Percentiles rank a stretch among this genome's conserved stretches.
phyloP scores from a whole-genome alignment of 2,888 invertebrate genomes.

The Microctonus hyperodae region DNA sequence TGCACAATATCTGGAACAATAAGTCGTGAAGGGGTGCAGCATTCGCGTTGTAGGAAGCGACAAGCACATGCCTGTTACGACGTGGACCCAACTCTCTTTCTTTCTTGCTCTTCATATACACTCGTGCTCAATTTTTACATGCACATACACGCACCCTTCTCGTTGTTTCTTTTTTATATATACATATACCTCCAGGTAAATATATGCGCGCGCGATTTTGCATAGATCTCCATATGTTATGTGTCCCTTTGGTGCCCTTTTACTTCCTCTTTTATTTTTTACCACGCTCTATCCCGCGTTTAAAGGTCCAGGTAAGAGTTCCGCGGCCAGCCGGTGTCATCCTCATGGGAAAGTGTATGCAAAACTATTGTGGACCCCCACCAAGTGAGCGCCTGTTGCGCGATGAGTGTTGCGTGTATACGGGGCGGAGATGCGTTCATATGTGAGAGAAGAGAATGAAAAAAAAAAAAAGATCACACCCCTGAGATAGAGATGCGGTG shows the following conservation, averaged over 20 bases:
- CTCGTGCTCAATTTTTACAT: slow-evolving; percentile 17
- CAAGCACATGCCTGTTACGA: slow-evolving; percentile 16
- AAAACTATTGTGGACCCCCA: slow-evolving; percentile 61
- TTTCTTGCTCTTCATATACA: too few species aligned
- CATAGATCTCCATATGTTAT: slow-evolving; percentile 63
- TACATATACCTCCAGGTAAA: slow-evolving; percentile 49
- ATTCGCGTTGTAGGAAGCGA: slow-evolving; percentile 22
- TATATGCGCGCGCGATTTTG: slow-evolving; percentile 55
- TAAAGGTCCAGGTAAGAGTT: slow-evolving; percentile 59
- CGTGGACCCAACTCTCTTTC: slow-evolving; percentile 33
- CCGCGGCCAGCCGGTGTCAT: slow-evolving; percentile 60
- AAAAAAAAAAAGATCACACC: slow-evolving; percentile 58
- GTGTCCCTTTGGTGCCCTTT: slow-evolving; percentile 39
- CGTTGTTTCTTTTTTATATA: too few species aligned
- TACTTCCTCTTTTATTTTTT: slow-evolving; percentile 42
- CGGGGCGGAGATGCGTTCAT: slow-evolving; percentile 3
- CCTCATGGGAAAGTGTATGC: slow-evolving; percentile 64
- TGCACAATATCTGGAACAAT: slow-evolving; percentile 57
- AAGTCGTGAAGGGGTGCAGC: slow-evolving; percentile 38
- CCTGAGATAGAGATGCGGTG: slow-evolving; percentile 55
- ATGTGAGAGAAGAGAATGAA: slow-evolving; percentile 28
- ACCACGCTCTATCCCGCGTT: slow-evolving; percentile 48
- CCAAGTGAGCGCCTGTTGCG: slow-evolving; percentile 27
- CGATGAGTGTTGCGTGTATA: slow-evolving; percentile 25
- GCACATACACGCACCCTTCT: background rate